A percentile compares a stretch with the other conserved stretches of the same genome.
Evolutionary conservation across 1,140 invertebrate genomes (phyloP).

Genomic region (Samia ricini): DNA sequence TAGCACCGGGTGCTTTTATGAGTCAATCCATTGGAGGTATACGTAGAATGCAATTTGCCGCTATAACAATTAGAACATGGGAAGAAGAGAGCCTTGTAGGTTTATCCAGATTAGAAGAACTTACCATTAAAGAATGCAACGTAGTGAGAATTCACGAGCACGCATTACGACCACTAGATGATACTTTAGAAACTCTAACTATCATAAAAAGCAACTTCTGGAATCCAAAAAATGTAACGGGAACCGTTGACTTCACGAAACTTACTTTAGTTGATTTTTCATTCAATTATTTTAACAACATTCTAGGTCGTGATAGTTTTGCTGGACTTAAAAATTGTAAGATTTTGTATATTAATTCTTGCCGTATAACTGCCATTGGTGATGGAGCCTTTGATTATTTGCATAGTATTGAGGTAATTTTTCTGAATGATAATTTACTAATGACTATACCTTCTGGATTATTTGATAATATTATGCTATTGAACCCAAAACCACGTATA

Average conservation of each 20-base stretch:
- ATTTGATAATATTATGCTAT: constrained; percentile 39
- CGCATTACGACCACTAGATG: constrained; percentile 38
- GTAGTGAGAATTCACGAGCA: constrained; percentile 33
- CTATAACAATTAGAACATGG: constrained; percentile 39
- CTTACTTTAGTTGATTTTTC: constrained; percentile 52
- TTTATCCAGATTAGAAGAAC: constrained; percentile 37
- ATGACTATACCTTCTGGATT: constrained; percentile 40
- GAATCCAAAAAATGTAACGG: constrained; percentile 53
- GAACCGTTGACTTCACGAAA: constrained; percentile 26
- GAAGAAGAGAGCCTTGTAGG: constrained; percentile 44
- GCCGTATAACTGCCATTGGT: constrained; percentile 47
- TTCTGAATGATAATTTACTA: constrained; percentile 57
- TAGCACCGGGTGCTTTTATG: constrained; percentile 47
- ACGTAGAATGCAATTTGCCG: constrained; percentile 33
- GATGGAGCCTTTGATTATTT: constrained; percentile 57
- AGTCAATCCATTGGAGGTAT: constrained; percentile 38
- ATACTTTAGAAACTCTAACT: constrained; percentile 44
- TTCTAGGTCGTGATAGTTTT: constrained; percentile 45
- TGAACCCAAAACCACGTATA: constrained; percentile 35
- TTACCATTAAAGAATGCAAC: constrained; percentile 41
- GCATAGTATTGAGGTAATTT: constrained; percentile 44
- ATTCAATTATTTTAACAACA: constrained; percentile 43
- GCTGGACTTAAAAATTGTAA: constrained; percentile 38
- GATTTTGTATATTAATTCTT: constrained; percentile 51
- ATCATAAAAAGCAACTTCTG: constrained; percentile 41